phyloP scores from a whole-genome alignment of 2,113 vertebrate genomes.

The Mustelus asterias region DNA sequence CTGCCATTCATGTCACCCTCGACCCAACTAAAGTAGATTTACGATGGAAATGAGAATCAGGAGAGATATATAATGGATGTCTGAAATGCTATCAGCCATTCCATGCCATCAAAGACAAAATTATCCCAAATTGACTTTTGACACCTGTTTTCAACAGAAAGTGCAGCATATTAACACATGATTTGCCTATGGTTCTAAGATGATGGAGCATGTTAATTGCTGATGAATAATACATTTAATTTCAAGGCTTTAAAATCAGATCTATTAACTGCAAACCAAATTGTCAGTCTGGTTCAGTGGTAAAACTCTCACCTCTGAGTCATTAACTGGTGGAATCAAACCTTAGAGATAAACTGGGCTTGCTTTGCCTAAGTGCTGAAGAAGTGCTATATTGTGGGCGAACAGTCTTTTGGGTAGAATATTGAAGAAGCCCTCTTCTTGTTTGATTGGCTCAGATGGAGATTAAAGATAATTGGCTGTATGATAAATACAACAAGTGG shows the following conservation, averaged over 20 bases:
- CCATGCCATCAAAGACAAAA: neutral
- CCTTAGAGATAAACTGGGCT: neutral
- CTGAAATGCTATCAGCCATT: too few species aligned
- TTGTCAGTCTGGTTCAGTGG: neutral
- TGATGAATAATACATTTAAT: neutral
- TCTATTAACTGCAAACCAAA: neutral
- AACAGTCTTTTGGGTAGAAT: neutral
- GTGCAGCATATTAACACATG: neutral
- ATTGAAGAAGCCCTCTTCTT: neutral
- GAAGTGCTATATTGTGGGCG: neutral
- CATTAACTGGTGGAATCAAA: neutral
- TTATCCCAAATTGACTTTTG: neutral
- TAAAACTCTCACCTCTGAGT: neutral
- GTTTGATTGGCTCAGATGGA: neutral
- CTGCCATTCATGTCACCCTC: neutral
- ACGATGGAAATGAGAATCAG: neutral
- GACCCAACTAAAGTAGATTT: neutral
- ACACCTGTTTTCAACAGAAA: neutral
- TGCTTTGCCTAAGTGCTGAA: neutral
- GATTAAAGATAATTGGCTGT: neutral
- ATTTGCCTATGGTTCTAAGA: neutral
- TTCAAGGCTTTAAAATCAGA: neutral
- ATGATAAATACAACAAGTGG: too few species aligned
- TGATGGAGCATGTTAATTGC: neutral
- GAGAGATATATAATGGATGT: too few species aligned